Percentiles rank a stretch among this genome's conserved stretches.
Conservation (phyloP, 2,113 vertebrate species). For the Oncorhynchus masou region DNA sequence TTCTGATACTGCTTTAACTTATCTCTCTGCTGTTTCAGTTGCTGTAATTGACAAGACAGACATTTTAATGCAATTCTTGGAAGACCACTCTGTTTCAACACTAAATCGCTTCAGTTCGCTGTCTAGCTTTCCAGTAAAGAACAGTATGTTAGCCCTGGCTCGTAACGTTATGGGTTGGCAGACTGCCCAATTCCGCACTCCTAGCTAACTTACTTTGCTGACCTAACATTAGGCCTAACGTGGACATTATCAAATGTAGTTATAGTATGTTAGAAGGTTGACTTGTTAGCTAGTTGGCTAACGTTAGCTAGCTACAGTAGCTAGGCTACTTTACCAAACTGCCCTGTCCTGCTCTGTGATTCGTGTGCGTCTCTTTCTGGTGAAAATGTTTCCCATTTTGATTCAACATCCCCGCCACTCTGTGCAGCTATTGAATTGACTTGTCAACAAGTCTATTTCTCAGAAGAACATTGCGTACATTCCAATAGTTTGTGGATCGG, state of each 20-base stretch:
- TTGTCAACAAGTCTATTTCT: not conserved
- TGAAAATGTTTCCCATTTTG: slow-evolving; percentile 90
- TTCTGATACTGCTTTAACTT: slow-evolving; percentile 91
- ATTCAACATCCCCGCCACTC: slow-evolving; percentile 57
- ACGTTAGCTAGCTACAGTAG: slow-evolving; percentile 13
- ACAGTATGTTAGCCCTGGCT: no score
- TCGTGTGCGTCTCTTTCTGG: slow-evolving; percentile 85
- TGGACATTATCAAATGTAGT: no score
- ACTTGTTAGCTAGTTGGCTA: slow-evolving; percentile 13
- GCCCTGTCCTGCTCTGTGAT: slow-evolving; percentile 91
- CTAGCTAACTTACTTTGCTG: no score
- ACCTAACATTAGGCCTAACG: no score
- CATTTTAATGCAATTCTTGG: not conserved
- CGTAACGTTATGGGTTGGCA: no score
- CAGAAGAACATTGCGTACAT: not conserved
- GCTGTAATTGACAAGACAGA: slow-evolving; percentile 63
- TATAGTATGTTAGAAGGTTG: no score
- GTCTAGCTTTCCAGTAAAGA: no score
- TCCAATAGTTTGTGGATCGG: no score
- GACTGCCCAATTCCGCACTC: no score
- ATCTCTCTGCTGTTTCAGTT: slow-evolving; percentile 96
- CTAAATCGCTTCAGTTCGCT: no score
- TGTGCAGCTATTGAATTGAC: not conserved
- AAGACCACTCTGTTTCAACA: not conserved
- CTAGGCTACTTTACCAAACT: slow-evolving; percentile 76